Base-by-base conservation (phyloP, 2,797 vertebrate genomes). In the Takifugu ocellatus region DNA sequence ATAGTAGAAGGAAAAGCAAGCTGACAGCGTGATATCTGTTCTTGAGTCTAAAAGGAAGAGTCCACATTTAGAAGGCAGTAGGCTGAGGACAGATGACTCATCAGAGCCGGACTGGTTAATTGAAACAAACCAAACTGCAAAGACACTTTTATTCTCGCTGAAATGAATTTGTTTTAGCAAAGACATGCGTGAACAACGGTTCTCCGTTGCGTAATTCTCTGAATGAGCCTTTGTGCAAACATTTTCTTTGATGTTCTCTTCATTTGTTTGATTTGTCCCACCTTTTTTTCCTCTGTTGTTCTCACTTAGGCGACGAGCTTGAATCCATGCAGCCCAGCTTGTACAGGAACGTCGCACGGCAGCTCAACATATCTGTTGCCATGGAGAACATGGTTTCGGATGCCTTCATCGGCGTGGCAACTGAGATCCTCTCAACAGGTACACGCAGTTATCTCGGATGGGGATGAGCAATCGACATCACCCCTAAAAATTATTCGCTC, bases 401-500 rank as follows among this genome's bases (percentile, higher is more conserved):
- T 0, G 97, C 97, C 7, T 97, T 98, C 71, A 90, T 98, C 47
- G 92, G 94, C 0, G 94, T 99, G 51, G 93, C 96, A 0, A 89
- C 93, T 0, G 94, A 98, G 84, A 96, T 99, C 70, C 94, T 98
- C 78, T 90, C 93, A 0, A 91, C 95, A 93, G 96, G 97, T 99
- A 90, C 58, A 5, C 12, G 17, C 16, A 16, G 48, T 17, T 17
- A 16, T 44, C 36, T 39, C 7, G 31, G 31, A 33, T 9, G 11
- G 36, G 9, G 36, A 14, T 33, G 8, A 33, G 11, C 36, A 39
- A 14, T 39, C 14, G 12, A 12, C 14, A 12, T 12, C 12, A 12
- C 14, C 36, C 36, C 14, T 39, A 39, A 14, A 39, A 2, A 12
- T 10, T 10, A 1, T 12, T 14, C 36, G 5, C 11, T 29, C 27